Conservation (phyloP, 1,140 invertebrate species). For the Zaprionus tsacasi region DNA sequence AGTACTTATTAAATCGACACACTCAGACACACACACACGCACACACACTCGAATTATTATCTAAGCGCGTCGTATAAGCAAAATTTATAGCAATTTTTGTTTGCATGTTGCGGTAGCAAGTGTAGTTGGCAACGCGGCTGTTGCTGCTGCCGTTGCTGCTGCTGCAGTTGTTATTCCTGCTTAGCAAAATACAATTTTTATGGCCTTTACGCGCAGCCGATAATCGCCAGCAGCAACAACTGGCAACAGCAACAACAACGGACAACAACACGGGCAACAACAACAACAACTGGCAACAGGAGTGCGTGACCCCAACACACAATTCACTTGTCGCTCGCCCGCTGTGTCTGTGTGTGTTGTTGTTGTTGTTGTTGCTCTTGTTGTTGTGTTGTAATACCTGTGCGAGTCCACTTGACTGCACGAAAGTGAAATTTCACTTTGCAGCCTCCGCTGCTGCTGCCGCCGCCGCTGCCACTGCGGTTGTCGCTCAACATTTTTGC, state of each 20-base stretch:
- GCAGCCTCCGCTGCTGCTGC: conserved; percentile 41
- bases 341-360: conserved; percentile 6
- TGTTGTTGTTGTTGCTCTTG: conserved; percentile 12
- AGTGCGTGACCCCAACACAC: conserved; percentile 72
- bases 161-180: conserved; percentile 35
- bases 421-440: conserved; percentile 77
- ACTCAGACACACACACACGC: conserved; percentile 25
- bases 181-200: conserved; percentile 63
- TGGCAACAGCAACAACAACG: conserved; percentile 26
- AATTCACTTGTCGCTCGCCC: conserved; percentile 31
- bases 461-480: too few relatives aligned
- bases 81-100: conserved; percentile 10
- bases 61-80: conserved; percentile 1
- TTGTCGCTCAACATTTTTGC: conserved; percentile 40
- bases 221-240: conserved; percentile 43
- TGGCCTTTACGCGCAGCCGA: conserved; percentile 61
- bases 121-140: too few relatives aligned
- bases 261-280: conserved; percentile 5
- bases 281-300: conserved; percentile 43
- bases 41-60: conserved; percentile 14
- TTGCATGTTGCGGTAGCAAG: conserved; percentile 44
- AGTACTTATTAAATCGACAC: conserved; percentile 11
- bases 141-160: conserved; percentile 26
- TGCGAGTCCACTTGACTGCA: conserved; percentile 62
- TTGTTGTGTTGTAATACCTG: conserved; percentile 36